phyloP scores from a whole-genome alignment of 2,113 vertebrate genomes.

The Cinclus cinclus region DNA sequence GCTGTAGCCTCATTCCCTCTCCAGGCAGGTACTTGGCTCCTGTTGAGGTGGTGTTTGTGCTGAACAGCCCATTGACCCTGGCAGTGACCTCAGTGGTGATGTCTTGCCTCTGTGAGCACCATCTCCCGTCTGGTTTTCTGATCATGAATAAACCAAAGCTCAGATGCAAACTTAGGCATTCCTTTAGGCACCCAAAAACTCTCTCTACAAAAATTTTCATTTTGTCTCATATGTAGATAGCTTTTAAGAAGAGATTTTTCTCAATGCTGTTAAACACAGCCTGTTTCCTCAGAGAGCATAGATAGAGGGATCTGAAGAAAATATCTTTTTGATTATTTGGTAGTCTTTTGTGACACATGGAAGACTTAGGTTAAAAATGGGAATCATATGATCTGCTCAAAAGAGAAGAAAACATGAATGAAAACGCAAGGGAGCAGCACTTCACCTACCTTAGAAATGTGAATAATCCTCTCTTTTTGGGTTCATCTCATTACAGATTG shows the following conservation, averaged over 20 bases:
- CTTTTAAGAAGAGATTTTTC: neutral
- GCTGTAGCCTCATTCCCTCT: neutral
- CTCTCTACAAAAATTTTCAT: neutral
- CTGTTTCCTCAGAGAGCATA: neutral
- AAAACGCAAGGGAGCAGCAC: neutral
- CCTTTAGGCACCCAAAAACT: neutral
- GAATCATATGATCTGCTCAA: neutral
- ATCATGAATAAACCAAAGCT: neutral
- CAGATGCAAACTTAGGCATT: neutral
- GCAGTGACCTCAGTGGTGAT: neutral
- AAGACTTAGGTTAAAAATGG: neutral
- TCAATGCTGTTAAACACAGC: neutral
- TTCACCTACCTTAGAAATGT: neutral
- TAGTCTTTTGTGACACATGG: neutral
- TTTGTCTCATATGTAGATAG: neutral
- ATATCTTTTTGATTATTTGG: neutral
- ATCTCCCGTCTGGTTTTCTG: neutral
- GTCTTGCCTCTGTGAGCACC: neutral
- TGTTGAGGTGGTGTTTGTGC: neutral
- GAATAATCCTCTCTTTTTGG: neutral
- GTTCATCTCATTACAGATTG: neutral
- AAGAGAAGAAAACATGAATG: neutral
- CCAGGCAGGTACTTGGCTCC: neutral
- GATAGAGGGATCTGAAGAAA: neutral
- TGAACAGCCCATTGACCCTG: neutral